Conservation (phyloP, 2,797 vertebrate species). For the Gymnoscopelus braueri region DNA sequence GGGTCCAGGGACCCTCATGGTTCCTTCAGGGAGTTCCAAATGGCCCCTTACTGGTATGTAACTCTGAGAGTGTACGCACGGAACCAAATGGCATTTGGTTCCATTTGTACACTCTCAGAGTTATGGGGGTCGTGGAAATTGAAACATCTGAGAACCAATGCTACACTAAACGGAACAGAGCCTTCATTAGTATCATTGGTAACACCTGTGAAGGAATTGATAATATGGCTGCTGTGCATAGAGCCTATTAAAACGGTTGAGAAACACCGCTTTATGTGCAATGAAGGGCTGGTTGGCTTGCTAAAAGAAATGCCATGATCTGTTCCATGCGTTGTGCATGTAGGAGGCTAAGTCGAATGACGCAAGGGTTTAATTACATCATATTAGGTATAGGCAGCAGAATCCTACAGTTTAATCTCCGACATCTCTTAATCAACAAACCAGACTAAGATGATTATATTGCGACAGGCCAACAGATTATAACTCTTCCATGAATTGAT, state of each 20-base stretch:
- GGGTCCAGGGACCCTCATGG: too few species aligned
- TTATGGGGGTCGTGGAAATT: too few species aligned
- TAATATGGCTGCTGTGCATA: too few species aligned
- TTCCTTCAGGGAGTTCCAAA: too few species aligned
- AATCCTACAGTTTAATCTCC: conserved; percentile 43
- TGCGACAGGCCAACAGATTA: conserved; percentile 46
- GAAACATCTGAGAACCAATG: too few species aligned
- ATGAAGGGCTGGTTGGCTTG: not conserved
- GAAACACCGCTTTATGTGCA: not conserved
- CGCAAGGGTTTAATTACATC: conserved; percentile 36
- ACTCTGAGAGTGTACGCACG: too few species aligned
- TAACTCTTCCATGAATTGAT: conserved; percentile 17
- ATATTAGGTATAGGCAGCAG: conserved; percentile 45
- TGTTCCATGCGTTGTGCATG: conserved; percentile 12
- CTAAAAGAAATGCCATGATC: conserved; percentile 9
- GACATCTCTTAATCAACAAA: conserved; percentile 52
- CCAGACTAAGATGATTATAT: conserved; percentile 42
- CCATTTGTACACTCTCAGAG: too few species aligned
- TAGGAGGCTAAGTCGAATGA: conserved; percentile 37
- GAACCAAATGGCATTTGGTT: too few species aligned
- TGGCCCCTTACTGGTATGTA: too few species aligned
- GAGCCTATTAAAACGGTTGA: not conserved
- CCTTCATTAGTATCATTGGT: too few species aligned
- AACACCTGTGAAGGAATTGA: too few species aligned
- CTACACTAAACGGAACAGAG: too few species aligned